Conservation (phyloP, 2,888 invertebrate genomes). For the Ypsolopha sequella region DNA sequence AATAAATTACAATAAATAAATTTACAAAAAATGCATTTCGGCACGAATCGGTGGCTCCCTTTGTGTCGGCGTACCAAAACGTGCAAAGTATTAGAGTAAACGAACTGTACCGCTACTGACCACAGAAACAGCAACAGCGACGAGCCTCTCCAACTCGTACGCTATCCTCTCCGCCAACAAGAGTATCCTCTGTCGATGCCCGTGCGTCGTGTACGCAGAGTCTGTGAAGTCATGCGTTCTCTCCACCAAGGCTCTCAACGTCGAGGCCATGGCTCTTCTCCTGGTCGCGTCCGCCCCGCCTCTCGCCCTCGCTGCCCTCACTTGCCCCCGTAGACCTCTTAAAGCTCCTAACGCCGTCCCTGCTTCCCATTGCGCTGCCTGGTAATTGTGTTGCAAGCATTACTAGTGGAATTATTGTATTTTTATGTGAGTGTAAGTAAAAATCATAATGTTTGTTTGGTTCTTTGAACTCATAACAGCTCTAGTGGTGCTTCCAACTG, state of each 20-base stretch:
- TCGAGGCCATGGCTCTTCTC: slow-evolving; percentile 86
- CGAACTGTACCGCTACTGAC: slow-evolving; percentile 50
- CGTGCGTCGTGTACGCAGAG: slow-evolving; percentile 98
- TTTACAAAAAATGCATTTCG: too few species aligned
- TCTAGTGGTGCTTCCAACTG: too few species aligned
- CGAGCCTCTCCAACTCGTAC: slow-evolving; percentile 90
- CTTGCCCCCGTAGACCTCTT: slow-evolving; percentile 86
- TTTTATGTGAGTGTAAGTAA: too few species aligned
- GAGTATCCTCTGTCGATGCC: slow-evolving; percentile 95
- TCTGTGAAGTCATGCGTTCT: slow-evolving; percentile 99
- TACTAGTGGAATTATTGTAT: too few species aligned
- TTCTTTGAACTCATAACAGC: too few species aligned
- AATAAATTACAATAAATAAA: too few species aligned
- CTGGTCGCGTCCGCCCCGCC: slow-evolving; percentile 76
- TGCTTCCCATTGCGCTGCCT: slow-evolving; percentile 66
- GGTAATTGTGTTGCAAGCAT: background rate
- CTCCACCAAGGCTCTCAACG: slow-evolving; percentile 92
- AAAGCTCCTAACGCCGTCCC: slow-evolving; percentile 86
- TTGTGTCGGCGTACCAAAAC: too few species aligned
- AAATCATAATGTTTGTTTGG: too few species aligned
- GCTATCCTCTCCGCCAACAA: slow-evolving; percentile 90
- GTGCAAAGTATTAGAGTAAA: too few species aligned
- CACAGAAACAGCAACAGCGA: slow-evolving; percentile 87
- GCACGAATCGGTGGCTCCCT: too few species aligned
- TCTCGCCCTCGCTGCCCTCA: slow-evolving; percentile 81